These are phyloP conservation scores for Chloebia gouldiae DNA, from an alignment of 2,113 vertebrate genomes.

Conservation along the genomic window DNA sequence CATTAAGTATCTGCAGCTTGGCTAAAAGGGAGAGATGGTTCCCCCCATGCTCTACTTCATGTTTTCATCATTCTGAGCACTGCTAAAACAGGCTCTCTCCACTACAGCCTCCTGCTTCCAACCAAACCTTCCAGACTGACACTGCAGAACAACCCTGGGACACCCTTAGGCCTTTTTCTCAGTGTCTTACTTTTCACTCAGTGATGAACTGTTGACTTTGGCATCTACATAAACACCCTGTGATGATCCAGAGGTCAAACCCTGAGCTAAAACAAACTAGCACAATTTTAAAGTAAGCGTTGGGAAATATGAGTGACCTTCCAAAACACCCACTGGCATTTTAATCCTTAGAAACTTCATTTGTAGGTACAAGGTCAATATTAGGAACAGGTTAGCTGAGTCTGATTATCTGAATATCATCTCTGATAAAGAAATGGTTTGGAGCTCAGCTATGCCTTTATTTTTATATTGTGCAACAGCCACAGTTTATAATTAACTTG, in stretches of 20 bases:
- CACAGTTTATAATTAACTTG: not conserved
- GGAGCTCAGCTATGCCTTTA: not conserved
- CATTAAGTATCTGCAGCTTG: not conserved
- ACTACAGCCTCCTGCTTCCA: not conserved
- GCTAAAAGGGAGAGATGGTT: not conserved
- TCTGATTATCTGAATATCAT: not conserved
- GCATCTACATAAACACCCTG: not conserved
- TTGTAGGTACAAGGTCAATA: not conserved
- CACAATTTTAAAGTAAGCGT: not conserved
- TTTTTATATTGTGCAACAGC: not conserved
- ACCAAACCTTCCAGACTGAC: not conserved
- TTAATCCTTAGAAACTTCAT: not conserved
- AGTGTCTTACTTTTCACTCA: not conserved
- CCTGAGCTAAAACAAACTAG: not conserved
- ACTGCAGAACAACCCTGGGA: not conserved
- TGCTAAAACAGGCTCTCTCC: not conserved
- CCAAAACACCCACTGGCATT: not conserved
- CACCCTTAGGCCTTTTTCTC: not conserved
- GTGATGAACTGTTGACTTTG: not conserved
- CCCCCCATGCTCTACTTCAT: not conserved
- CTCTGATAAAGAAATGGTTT: not conserved
- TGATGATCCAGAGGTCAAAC: not conserved
- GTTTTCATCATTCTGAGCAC: not conserved
- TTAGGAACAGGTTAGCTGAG: not conserved
- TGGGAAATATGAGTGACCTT: not conserved